Evolutionary conservation across 2,113 vertebrate genomes (phyloP), one percentile per base, ranked within the genome.

Genomic region (Dasyurus viverrinus): DNA sequence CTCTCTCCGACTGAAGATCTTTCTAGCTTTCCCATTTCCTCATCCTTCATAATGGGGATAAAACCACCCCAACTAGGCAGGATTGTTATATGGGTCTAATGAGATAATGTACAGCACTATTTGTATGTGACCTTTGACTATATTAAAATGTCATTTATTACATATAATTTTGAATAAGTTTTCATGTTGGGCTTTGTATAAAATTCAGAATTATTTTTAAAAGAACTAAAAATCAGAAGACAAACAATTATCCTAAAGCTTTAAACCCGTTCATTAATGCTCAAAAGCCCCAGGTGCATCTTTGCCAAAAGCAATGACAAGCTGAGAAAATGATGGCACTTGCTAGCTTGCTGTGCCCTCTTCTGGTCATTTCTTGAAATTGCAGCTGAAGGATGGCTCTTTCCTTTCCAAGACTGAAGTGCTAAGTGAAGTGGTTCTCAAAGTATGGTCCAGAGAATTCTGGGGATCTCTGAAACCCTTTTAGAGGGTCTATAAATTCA

Each of bases 271-370:
- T 42, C 68, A 42, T n/a, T 8, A 84, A 84, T 84, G 68, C 68
- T 68, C 57, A 68, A 68, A 68, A 36, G 60, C 60, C 5, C 60
- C 22, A 19, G n/a, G 68, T 22, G 6, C 19, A 42, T 84, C 68
- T 42, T 42, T 84, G n/a, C 6, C 0, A 84, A 26, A 42, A 42
- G 36, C 68, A 89, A 23, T 4, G 95, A 26, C n/a, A 53, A 12
- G 2, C 1, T 0, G 0, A 0, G 53, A 89, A 90, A 47, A 53
- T 1, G 23, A 54, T n/a, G 53, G 22, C 23, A 54, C 95, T 91
- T 1, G 52, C 50, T 98, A 95, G 93, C 52, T 95, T 57, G 94
- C 89, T 97, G 95, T 96, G 97, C 97, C 96, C 98, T 96, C 97
- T 97, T 94, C 97, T 97, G 97, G 90, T 94, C 93, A 57, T 8